Base-by-base conservation (phyloP, 2,113 vertebrate genomes). In the Oophaga pumilio region DNA sequence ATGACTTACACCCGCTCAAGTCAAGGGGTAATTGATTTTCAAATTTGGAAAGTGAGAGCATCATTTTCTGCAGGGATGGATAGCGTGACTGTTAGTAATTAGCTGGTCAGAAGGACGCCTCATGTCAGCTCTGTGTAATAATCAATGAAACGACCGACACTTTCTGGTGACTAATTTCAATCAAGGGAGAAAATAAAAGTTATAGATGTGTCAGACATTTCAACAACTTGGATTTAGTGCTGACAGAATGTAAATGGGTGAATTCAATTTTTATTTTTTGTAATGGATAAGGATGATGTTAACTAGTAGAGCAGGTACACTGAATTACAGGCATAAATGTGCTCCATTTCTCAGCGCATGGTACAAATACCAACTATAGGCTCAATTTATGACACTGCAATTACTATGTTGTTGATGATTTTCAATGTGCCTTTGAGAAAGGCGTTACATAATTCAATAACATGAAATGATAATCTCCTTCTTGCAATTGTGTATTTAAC, bases 1-100 rank as follows among this genome's bases (percentile, higher is more conserved):
- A 68, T 88, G 87, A 83, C 71, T 66, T 88, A 84, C 87, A 84
- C 24, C 49, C 59, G 17, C 71, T 77, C 33, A 64, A 88, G 80
- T 88, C 87, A 88, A 57, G 81, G 80, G 80, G 69, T 88, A 88
- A 88, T 88, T 88, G 87, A 88, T 88, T 88, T 88, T 83, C 59
- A 84, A 68, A 88, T 88, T 83, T 84, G 60, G 87, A 82, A 66
- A 88, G 81, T 49, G 17, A 59, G 43, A 77, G 73, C 81, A 57
- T 84, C 17, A 77, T 88, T 88, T 83, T 84, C 59, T 84, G 50
- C 66, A 53, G 86, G 56, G 68, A 87, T 62, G 57, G 69, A 88
- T 76, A 26, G 56, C 56, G 57, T 83, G 71, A 77, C 71, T 71
- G 71, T 77, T 69, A 77, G 73, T 88, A 88, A 88, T 88, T 84